Conservation (phyloP, 2,113 vertebrate species). For the Trinectes maculatus region DNA sequence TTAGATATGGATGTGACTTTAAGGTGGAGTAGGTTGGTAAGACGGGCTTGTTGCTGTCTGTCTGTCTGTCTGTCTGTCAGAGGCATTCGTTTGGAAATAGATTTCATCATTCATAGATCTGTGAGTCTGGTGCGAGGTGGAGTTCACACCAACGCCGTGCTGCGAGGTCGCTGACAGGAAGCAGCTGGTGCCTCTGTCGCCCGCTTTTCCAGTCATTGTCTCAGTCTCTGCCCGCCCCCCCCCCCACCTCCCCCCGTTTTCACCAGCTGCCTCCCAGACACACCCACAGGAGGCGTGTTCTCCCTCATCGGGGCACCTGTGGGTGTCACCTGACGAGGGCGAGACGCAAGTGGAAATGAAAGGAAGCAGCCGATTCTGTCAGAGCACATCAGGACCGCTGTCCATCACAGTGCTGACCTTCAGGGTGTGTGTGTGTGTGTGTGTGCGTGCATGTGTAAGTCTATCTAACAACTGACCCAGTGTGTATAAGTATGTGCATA, state of each 20-base stretch:
- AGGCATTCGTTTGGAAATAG: constrained; percentile 38
- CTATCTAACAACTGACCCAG: constrained; percentile 55
- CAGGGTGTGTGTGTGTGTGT: constrained; percentile 60
- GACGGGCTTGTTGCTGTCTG: constrained; percentile 15
- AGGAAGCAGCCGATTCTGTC: constrained; percentile 86
- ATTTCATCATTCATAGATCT: constrained; percentile 24
- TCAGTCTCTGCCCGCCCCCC: constrained; percentile 28
- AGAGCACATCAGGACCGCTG: constrained; percentile 79
- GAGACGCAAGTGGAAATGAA: constrained; percentile 83
- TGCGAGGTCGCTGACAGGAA: constrained; percentile 61
- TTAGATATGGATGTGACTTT: constrained; percentile 4
- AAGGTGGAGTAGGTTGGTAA: constrained; percentile 12
- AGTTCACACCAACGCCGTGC: constrained; percentile 34
- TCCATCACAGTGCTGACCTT: constrained; percentile 79
- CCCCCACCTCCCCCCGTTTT: constrained; percentile 6
- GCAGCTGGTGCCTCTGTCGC: constrained; percentile 70
- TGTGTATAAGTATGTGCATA: constrained; percentile 69
- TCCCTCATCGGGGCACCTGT: constrained; percentile 78
- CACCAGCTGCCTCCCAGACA: constrained; percentile 50
- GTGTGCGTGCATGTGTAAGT: constrained; percentile 41
- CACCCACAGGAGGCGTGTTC: constrained; percentile 64
- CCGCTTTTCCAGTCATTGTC: constrained; percentile 48
- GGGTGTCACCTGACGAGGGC: constrained; percentile 82
- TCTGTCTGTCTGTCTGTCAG: constrained; percentile 18
- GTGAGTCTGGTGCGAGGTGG: constrained; percentile 31